Evolutionary conservation across 2,888 invertebrate genomes (phyloP).

Genomic region (Chrysina gloriosa): DNA sequence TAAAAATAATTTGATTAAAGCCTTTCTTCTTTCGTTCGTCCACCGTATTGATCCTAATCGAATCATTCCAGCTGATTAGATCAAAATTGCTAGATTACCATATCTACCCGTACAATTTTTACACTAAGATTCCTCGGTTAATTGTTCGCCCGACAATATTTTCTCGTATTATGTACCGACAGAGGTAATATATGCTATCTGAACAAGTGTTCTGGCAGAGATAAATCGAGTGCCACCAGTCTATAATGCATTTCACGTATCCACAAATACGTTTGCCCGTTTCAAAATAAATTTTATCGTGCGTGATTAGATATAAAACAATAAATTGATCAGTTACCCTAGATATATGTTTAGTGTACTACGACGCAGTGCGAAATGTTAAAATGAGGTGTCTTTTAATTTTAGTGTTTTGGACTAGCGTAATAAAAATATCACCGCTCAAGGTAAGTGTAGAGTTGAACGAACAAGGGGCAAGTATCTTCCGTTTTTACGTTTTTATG

Average conservation of each 20-base stretch:
- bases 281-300: slow-evolving; percentile 32
- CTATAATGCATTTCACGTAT: slow-evolving; percentile 21
- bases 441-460: slow-evolving; percentile 10
- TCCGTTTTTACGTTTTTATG: too few relatives aligned
- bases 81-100: not conserved
- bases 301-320: slow-evolving; percentile 41
- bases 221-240: slow-evolving; percentile 29
- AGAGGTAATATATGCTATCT: slow-evolving; percentile 13
- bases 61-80: slow-evolving; percentile 1
- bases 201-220: slow-evolving; percentile 16
- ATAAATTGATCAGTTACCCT: slow-evolving; percentile 35
- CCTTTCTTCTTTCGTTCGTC: too few relatives aligned
- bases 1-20: too few relatives aligned
- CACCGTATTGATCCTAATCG: too few relatives aligned
- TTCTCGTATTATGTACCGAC: not conserved
- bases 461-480: too few relatives aligned
- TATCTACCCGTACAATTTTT: not conserved
- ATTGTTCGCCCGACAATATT: slow-evolving; percentile 9
- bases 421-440: slow-evolving; percentile 1
- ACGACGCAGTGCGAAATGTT: slow-evolving; percentile 31
- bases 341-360: slow-evolving; percentile 9
- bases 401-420: slow-evolving; percentile 17
- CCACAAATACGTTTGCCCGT: not conserved
- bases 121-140: slow-evolving; percentile 1
- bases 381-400: slow-evolving; percentile 38